Evolutionary conservation across 2,888 invertebrate genomes (phyloP).

Genomic region (Diplazon laetatorius): DNA sequence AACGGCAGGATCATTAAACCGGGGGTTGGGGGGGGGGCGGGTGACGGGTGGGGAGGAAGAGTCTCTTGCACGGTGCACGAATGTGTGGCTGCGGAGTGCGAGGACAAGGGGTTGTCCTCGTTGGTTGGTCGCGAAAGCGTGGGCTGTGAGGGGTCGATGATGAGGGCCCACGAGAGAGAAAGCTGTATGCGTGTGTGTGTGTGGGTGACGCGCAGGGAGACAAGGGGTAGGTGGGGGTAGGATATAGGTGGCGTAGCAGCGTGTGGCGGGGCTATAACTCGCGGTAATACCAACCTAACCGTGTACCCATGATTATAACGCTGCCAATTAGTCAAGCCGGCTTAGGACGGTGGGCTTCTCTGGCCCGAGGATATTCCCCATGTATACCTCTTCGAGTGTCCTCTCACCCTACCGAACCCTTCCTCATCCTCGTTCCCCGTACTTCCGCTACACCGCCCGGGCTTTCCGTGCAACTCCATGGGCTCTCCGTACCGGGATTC

Average conservation of each 20-base stretch:
- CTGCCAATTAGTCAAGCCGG: constrained; percentile 82
- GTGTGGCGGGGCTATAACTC: constrained; percentile 79
- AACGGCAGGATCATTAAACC: constrained; percentile 82
- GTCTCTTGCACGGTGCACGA: constrained; percentile 51
- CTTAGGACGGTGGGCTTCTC: constrained; percentile 79
- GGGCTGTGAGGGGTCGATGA: neutral
- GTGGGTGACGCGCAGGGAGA: constrained; percentile 12
- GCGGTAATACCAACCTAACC: constrained; percentile 83
- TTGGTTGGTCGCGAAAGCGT: neutral
- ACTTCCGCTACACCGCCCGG: constrained; percentile 27
- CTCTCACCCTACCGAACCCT: constrained; percentile 33
- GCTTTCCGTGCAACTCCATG: neutral
- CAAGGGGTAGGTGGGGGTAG: constrained; percentile 20
- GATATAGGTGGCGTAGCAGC: constrained; percentile 54
- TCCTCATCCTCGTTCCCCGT: constrained; percentile 24
- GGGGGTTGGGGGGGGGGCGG: constrained; percentile 63
- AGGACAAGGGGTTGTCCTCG: constrained; percentile 11
- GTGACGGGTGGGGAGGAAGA: too few species aligned
- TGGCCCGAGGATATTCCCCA: constrained; percentile 74
- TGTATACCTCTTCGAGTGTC: constrained; percentile 56
- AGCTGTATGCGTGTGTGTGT: constrained; percentile 6
- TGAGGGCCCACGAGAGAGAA: constrained; percentile 9
- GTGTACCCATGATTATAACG: constrained; percentile 82
- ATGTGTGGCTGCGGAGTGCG: constrained; percentile 56
- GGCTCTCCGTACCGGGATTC: constrained; percentile 23